Conservation (phyloP, 2,888 invertebrate genomes). For the Aromia moschata region DNA sequence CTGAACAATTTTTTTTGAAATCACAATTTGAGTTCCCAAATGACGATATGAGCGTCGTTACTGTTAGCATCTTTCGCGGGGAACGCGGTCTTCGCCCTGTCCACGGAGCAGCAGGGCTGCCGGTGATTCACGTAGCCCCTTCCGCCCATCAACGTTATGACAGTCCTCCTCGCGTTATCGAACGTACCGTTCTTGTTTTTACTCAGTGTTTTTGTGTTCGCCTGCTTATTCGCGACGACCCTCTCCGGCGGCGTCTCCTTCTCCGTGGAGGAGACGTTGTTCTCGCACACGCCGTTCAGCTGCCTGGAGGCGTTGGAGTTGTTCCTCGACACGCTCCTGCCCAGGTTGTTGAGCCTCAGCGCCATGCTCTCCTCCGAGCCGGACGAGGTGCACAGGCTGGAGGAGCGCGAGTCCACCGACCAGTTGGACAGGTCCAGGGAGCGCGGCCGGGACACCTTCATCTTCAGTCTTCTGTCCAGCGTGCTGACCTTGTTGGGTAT, state of each 20-base stretch:
- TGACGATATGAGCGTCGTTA: constrained; percentile 87
- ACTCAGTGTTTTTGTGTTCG: constrained; percentile 49
- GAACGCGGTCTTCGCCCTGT: constrained; percentile 58
- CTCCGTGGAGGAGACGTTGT: constrained; percentile 40
- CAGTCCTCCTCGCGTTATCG: constrained; percentile 71
- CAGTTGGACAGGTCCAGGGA: constrained; percentile 87
- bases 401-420: constrained; percentile 87
- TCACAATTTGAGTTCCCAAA: constrained; percentile 90
- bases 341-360: constrained; percentile 65
- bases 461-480: constrained; percentile 79
- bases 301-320: constrained; percentile 79
- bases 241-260: constrained; percentile 39
- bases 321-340: constrained; percentile 76
- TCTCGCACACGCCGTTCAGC: constrained; percentile 60
- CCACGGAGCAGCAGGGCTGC: constrained; percentile 70
- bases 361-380: constrained; percentile 89
- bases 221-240: constrained; percentile 35
- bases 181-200: constrained; percentile 45
- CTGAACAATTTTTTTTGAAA: constrained; percentile 39
- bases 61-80: constrained; percentile 76
- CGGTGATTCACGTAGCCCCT: constrained; percentile 89
- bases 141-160: constrained; percentile 87
- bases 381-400: constrained; percentile 76
- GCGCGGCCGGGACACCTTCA: constrained; percentile 84
- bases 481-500: constrained; percentile 86